Evolutionary conservation across 2,888 invertebrate genomes (phyloP).

Genomic region (Lasioglossum calceatum): DNA sequence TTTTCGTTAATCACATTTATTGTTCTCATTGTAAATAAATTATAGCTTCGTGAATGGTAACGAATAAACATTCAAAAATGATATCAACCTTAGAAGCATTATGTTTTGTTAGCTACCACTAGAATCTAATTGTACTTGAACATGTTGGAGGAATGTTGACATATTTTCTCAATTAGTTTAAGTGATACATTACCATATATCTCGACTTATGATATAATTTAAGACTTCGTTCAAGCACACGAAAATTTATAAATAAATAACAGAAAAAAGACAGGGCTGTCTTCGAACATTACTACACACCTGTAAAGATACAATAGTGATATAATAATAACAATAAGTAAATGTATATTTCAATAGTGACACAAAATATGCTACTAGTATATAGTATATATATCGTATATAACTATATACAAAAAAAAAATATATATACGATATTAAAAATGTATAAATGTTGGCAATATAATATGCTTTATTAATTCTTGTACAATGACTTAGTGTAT

Average conservation of each 20-base stretch:
- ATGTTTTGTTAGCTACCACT: slow-evolving; percentile 12
- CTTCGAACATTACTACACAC: slow-evolving; percentile 35
- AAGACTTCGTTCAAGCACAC: slow-evolving; percentile 7
- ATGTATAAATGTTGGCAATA: slow-evolving; percentile 32
- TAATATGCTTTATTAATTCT: slow-evolving; percentile 43
- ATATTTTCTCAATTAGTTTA: slow-evolving; percentile 18
- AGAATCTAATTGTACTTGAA: slow-evolving; percentile 16
- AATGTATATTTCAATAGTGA: slow-evolving; percentile 35
- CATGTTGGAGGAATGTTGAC: not conserved
- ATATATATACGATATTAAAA: slow-evolving; percentile 25
- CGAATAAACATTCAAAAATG: not conserved
- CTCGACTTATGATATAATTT: not conserved
- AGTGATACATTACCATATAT: not conserved
- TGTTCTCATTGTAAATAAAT: slow-evolving; percentile 22
- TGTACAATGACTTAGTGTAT: slow-evolving; percentile 49
- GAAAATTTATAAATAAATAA: not conserved
- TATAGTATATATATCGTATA: not conserved
- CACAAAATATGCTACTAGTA: not conserved
- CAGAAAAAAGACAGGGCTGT: slow-evolving; percentile 24
- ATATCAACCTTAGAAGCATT: not conserved
- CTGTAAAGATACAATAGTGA: slow-evolving; percentile 31
- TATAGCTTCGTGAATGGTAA: not conserved
- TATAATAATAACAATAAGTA: slow-evolving; percentile 28
- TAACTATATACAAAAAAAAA: slow-evolving; percentile 20
- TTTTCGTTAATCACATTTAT: slow-evolving; percentile 19